Evolutionary conservation across 2,113 vertebrate species (phyloP), one percentile per base, ranked within the genome.

Genomic region (Epinephelus fuscoguttatus): DNA sequence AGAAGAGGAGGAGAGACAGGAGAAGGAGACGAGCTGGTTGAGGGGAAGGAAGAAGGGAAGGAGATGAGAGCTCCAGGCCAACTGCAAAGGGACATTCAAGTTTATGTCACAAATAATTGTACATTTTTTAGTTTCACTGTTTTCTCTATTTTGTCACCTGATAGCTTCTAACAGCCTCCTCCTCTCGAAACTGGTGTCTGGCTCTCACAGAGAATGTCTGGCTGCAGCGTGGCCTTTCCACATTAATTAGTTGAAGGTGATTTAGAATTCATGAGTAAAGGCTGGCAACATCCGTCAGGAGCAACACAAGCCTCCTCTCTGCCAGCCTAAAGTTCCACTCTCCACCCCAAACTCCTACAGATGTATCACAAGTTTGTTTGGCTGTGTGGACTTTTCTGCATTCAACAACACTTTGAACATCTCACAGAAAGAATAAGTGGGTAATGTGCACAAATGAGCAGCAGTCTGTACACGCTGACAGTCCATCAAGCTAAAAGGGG

Each of bases 391-490:
- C n/a, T 66, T 33, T 30, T 40, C 56, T 30, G 40, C 49, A 71
- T 53, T 78, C 59, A 56, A 30, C 63, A 59, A 27, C 50, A 59
- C 70, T 71, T 75, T 60, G 70, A 82, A 11, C 7, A 4, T 71
- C 74, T 79, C 27, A 21, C 74, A 49, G 52, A 57, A 45, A 64
- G 67, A 85, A 85, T 27, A 75, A 71, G 49, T 57, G 70, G 72
- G 55, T 81, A 84, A 85, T 3, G 56, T 84, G 70, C 55, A 70
- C 56, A 81, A 81, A 88, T 55, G 59, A 88, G 80, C 78, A 21
- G 69, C 71, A 56, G 75, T 66, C 66, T 73, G 74, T 79, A 76
- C 67, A n/a, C 14, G 6, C 18, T 80, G 71, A 80, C 78, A 77
- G 52, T 57, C 70, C 70, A 49, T 83, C 66, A 52, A 19, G 76